Percentiles rank a stretch among this genome's conserved stretches.
These are phyloP conservation scores for Eupithecia abbreviata DNA, from an alignment of 2,888 invertebrate genomes.

Conservation along the genomic window DNA sequence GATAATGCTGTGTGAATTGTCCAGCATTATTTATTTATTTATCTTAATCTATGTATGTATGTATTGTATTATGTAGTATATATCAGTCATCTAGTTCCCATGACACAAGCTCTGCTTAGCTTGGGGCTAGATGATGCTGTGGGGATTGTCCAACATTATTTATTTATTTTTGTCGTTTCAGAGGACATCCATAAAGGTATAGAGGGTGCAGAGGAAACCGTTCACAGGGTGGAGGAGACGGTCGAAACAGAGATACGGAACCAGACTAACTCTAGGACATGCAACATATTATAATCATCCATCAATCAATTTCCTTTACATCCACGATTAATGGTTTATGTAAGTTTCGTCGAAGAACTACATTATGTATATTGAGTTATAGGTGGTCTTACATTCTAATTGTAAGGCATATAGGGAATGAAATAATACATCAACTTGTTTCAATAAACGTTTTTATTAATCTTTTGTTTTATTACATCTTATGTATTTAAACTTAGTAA, in stretches of 20 bases:
- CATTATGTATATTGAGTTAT: too few species aligned
- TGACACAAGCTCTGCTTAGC: too few species aligned
- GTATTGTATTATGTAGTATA: too few species aligned
- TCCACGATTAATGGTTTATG: not conserved
- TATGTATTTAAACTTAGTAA: conserved; percentile 19
- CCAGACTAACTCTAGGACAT: conserved; percentile 78
- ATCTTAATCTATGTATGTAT: too few species aligned
- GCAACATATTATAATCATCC: conserved; percentile 74
- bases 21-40: too few species aligned
- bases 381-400: too few species aligned
- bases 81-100: too few species aligned
- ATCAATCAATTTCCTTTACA: not conserved
- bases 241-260: conserved; percentile 76
- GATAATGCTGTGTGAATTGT: too few species aligned
- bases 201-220: conserved; percentile 69
- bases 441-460: conserved; percentile 68
- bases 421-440: conserved; percentile 50
- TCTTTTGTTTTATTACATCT: conserved; percentile 21
- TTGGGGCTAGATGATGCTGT: too few species aligned
- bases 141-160: too few species aligned
- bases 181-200: conserved; percentile 76
- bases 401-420: not conserved
- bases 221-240: conserved; percentile 75
- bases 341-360: not conserved
- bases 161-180: conserved; percentile 47